Evolutionary conservation across 2,113 vertebrate species (phyloP).

Genomic region (Eolophus roseicapilla): DNA sequence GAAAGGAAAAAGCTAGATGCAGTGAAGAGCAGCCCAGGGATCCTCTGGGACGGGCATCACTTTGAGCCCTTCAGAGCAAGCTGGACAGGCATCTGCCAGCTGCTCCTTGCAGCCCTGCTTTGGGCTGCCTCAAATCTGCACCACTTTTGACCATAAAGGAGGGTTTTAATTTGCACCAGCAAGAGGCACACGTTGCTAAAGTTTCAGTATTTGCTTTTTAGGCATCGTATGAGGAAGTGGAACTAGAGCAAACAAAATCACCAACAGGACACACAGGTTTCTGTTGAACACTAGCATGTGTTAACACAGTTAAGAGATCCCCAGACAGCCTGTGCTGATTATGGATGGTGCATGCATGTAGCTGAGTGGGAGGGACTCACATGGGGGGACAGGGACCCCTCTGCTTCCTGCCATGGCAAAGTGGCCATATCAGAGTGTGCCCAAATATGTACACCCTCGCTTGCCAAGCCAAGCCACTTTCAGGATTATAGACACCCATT

Average conservation of each 20-base stretch:
- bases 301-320: neutral
- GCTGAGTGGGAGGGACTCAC: neutral
- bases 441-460: neutral
- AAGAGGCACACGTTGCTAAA: neutral
- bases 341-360: rapidly evolving
- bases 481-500: neutral
- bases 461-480: neutral
- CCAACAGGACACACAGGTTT: neutral
- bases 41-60: neutral
- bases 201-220: neutral
- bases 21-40: rapidly evolving
- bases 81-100: neutral
- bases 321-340: neutral
- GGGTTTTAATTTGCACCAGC: neutral
- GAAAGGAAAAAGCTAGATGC: neutral
- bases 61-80: neutral
- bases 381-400: rapidly evolving
- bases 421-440: no score
- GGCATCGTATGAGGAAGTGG: neutral
- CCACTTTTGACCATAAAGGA: neutral
- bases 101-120: neutral
- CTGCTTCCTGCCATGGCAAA: neutral
- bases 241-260: neutral
- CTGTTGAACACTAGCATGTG: neutral
- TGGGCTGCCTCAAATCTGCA: neutral